These are phyloP conservation scores for Cichlasoma orientale DNA, from an alignment of 2,797 vertebrate genomes.

Conservation along the genomic window DNA sequence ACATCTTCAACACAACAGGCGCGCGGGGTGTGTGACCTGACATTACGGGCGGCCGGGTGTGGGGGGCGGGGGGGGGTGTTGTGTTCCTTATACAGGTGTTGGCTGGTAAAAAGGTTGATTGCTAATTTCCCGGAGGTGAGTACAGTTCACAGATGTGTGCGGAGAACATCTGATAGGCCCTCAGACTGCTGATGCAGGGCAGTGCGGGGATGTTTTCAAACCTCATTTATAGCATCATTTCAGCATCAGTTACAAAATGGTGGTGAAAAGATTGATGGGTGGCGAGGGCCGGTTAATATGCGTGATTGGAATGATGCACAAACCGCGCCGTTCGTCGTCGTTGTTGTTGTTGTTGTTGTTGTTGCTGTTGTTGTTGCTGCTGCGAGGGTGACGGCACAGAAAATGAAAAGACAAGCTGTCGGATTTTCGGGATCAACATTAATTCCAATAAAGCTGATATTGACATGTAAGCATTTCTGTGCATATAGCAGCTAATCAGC, in stretches of 20 bases:
- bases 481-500: neutral
- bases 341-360: conserved; percentile 5
- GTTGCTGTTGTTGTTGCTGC: conserved; percentile 52
- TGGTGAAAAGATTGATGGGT: conserved; percentile 68
- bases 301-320: conserved; percentile 65
- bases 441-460: conserved; percentile 50
- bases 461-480: conserved; percentile 12
- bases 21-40: conserved; percentile 56
- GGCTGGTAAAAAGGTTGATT: conserved; percentile 73
- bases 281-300: conserved; percentile 68
- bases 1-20: conserved; percentile 44
- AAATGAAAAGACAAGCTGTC: conserved; percentile 27
- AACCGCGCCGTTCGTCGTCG: conserved; percentile 41
- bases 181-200: conserved; percentile 65
- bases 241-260: conserved; percentile 67
- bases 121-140: conserved; percentile 77
- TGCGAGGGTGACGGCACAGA: conserved; percentile 30
- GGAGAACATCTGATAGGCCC: conserved; percentile 61
- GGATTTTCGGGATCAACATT: conserved; percentile 51
- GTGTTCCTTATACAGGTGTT: conserved; percentile 71
- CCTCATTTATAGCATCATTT: conserved; percentile 75
- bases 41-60: conserved; percentile 45
- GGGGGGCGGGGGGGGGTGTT: conserved; percentile 21
- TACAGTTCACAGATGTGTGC: conserved; percentile 60
- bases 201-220: conserved; percentile 62